A percentile compares a stretch with the other conserved stretches of the same genome.
Conservation (phyloP, 1,140 invertebrate genomes). For the Linepithema humile region DNA sequence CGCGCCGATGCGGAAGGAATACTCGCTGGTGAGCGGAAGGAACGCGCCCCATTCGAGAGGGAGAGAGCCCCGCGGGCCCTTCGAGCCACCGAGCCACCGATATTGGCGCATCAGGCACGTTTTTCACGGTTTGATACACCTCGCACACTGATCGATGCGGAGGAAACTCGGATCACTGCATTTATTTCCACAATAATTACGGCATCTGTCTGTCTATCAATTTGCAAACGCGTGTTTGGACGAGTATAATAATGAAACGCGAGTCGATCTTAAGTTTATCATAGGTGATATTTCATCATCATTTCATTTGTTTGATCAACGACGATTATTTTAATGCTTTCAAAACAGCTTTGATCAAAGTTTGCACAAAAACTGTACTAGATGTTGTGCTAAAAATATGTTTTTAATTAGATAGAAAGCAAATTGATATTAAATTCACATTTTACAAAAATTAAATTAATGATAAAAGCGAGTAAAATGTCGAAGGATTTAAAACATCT, state of each 20-base stretch:
- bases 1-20: slow-evolving; percentile 58
- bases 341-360: too few species aligned
- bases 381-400: too few species aligned
- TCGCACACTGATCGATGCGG: slow-evolving; percentile 55
- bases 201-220: background rate
- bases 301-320: background rate
- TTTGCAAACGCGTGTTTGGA: background rate
- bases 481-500: too few species aligned
- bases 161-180: slow-evolving; percentile 58
- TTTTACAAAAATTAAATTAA: too few species aligned
- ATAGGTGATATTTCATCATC: too few species aligned
- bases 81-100: slow-evolving; percentile 43
- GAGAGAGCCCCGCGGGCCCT: slow-evolving; percentile 1
- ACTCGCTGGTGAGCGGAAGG: slow-evolving; percentile 48
- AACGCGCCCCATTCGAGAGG: slow-evolving; percentile 52
- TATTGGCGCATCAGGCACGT: slow-evolving; percentile 54
- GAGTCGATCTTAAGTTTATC: too few species aligned
- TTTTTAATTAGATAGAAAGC: too few species aligned
- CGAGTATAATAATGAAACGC: background rate
- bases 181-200: slow-evolving; percentile 58
- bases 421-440: too few species aligned
- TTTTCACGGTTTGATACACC: slow-evolving; percentile 63
- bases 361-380: too few species aligned
- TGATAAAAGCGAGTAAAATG: too few species aligned
- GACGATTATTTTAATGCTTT: background rate